Base-by-base conservation (phyloP, 1,140 invertebrate genomes). In the Leptinotarsa lineolata region DNA sequence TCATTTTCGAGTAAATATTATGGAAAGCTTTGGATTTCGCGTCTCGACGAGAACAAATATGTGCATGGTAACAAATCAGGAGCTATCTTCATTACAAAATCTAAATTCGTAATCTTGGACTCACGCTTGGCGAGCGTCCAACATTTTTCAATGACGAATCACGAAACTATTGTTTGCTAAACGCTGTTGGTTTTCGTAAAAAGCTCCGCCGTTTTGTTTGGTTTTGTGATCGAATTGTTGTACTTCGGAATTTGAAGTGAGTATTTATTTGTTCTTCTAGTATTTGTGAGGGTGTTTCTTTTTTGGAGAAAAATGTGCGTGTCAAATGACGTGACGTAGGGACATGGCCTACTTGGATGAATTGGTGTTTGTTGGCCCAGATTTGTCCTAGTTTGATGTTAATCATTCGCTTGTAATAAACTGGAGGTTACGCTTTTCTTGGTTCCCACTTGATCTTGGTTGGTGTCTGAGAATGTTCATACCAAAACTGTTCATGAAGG, bases 141-240 rank as follows among this genome's bases (percentile, higher is more conserved):
- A 65, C 67, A 58, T 54, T 46, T 70, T 74, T 67, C 61, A 60
- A 21, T 24, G 63, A 24, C 11, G 72, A 60, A 68, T 68, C 58
- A 61, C 39, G 3, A 15, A 44, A 63, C 66, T 68, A 61, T 68
- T 68, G 70, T 66, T 58, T 72, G 45, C 15, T 48, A 21, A 65
- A 39, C 63, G 24, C 39, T 6, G 0, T 24, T 24, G 63, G 15
- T 16, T 65, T 39, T 24, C 16, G 24, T n/a, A 18, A 65, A 30
- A 11, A 30, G 60, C 20, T 65, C 3, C 18, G 20, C 11, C 18
- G 39, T n/a, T 65, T 22, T 22, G 63, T 22, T 65, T 54, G 48
- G 39, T 30, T 21, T 22, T 22, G 63, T 65, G 63, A 39, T 30
- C 16, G 24, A 11, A 22, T 39, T 65, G 63, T 22, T 65, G 24